Evolutionary conservation across 2,797 vertebrate species (phyloP), one percentile per base, ranked within the genome.

Genomic region (Pseudotriccus pelzelni): DNA sequence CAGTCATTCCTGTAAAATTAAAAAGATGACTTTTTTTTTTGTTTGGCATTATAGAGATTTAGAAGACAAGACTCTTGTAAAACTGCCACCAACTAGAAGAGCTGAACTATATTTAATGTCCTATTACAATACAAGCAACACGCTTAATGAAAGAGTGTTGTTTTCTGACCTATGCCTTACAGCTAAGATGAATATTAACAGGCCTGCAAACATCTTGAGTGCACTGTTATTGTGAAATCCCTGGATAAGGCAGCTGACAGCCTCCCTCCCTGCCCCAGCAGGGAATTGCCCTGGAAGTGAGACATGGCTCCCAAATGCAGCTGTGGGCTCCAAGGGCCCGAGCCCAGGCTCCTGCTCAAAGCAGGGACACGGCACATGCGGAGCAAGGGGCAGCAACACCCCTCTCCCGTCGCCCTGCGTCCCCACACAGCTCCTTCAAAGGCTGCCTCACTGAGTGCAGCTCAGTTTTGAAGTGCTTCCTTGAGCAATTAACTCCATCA

Each of bases 221-320:
- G 41, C 46, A 49, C 10, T 62, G 69, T n/a, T 70, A 9, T 18
- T 91, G 93, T 95, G 95, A 83, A 95, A 95, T 83, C 53, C 58
- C 52, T 69, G 89, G 64, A 34, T 50, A 36, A 84, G 52, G 78
- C 74, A 86, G 67, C 72, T 58, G 80, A 75, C 22, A 82, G 66
- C 36, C 58, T 93, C 84, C 68, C 64, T 75, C 60, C 28, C 60
- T 78, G 72, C 73, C 62, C 56, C 74, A 49, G 75, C 66, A 86
- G 44, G 68, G 64, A 36, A 22, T 9, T 72, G 76, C 25, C 30
- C 62, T 93, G 73, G 63, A n/a, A 85, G 53, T 34, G 58, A 62
- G 67, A 41, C 17, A 3, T 30, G 47, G 44, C 80, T 89, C 4
- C 0, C 23, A n/a, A 58, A 16, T 2, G 1, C 87, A 89, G 69